phyloP scores from a whole-genome alignment of 2,888 invertebrate genomes.

The Hetaerina titia region DNA sequence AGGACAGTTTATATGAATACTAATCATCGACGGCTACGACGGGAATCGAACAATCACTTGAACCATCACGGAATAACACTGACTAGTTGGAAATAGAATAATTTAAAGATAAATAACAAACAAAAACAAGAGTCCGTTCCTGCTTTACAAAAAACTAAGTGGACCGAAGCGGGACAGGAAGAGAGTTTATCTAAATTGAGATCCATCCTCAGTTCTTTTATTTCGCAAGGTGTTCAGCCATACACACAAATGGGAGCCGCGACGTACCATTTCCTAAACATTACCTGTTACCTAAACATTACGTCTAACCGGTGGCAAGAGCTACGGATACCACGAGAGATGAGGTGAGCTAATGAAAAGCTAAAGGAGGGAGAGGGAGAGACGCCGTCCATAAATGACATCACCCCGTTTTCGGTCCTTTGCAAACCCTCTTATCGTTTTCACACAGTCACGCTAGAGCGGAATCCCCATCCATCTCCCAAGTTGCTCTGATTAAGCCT shows the following conservation, averaged over 20 bases:
- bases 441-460: neutral
- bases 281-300: no score
- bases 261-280: neutral
- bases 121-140: neutral
- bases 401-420: no score
- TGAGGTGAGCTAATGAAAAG: neutral
- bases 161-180: neutral
- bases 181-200: neutral
- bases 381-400: neutral
- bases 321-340: neutral
- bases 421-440: neutral
- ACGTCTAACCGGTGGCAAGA: neutral
- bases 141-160: neutral
- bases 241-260: neutral
- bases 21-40: no score
- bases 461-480: no score
- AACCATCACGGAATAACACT: neutral
- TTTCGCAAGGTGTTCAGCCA: neutral
- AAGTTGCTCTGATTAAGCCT: no score
- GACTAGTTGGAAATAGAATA: neutral
- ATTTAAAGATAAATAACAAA: neutral
- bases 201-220: neutral
- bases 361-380: neutral
- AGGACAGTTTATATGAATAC: no score
- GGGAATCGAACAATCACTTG: neutral